These are phyloP conservation scores for Eptatretus atami DNA, from an alignment of 2,797 vertebrate genomes.

Conservation along the genomic window DNA sequence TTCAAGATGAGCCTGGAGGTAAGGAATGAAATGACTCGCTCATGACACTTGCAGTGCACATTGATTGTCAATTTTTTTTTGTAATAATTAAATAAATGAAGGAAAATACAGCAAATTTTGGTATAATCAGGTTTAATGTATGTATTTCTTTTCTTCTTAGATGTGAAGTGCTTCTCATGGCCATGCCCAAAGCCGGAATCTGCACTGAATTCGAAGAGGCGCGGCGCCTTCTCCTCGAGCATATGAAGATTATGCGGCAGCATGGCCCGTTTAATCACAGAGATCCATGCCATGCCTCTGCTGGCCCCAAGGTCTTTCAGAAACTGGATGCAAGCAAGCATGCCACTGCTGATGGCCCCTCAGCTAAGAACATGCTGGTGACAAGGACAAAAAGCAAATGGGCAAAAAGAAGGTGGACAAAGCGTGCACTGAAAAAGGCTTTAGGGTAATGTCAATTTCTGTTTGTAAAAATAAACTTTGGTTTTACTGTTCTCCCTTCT, in stretches of 20 bases:
- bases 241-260: conserved; percentile 55
- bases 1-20: too few species aligned
- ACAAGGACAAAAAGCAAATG: conserved; percentile 25
- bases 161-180: conserved; percentile 87
- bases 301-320: not conserved
- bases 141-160: conserved; percentile 13
- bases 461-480: too few species aligned
- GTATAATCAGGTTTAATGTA: too few species aligned
- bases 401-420: conserved; percentile 72
- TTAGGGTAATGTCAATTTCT: conserved; percentile 16
- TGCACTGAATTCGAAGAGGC: conserved; percentile 58
- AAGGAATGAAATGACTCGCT: too few species aligned
- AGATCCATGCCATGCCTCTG: conserved; percentile 35
- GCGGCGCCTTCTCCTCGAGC: conserved; percentile 46
- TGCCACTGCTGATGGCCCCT: conserved; percentile 22
- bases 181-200: conserved; percentile 69
- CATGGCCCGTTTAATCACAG: conserved; percentile 47
- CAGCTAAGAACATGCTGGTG: conserved; percentile 21
- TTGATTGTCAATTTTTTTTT: too few species aligned
- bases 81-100: too few species aligned
- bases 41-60: too few species aligned
- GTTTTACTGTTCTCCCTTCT: too few species aligned
- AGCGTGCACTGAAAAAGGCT: conserved; percentile 53
- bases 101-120: too few species aligned
- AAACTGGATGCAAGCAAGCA: conserved; percentile 10